Evolutionary conservation across 2,888 invertebrate species (phyloP), one percentile per base, ranked within the genome.

Genomic region (Carcina quercana): DNA sequence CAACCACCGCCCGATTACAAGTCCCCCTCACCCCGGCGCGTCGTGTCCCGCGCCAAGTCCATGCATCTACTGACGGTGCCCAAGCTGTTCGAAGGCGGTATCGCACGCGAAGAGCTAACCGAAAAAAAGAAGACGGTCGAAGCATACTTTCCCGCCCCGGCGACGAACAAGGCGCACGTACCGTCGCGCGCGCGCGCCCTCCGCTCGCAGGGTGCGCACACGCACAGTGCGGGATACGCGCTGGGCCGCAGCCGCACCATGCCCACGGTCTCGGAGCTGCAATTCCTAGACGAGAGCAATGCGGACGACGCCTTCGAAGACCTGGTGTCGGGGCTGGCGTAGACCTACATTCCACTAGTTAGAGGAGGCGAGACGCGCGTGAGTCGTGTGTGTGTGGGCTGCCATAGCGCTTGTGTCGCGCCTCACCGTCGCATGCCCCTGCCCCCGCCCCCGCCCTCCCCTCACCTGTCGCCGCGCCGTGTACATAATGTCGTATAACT

Each of bases 241-340:
- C 70, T 93, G 51, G 86, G 88, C 38, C 88, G 92, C 53, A 93
- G 92, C 69, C 88, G 89, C 57, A 93, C 93, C 20, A 87, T 93
- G 87, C 92, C 92, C 5, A 88, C 91, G 43, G 88, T 92, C 44
- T 82, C 90, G 32, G 87, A 89, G 68, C 64, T 88, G 64, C 74
- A 87, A 60, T 76, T 87, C 62, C 84, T 90, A 59, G 93, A 92
- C 72, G 93, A 92, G 71, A 89, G 86, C 74, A 93, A 94, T 78
- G 92, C 94, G 39, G 95, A 95, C 67, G 91, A 90, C 82, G 93
- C 93, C 49, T 95, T 95, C 84, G 95, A 95, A 69, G 91, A 91
- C 74, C 87, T 95, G 54, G 93, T 95, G 86, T 85, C 86, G 79
- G 85, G 71, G 73, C 79, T 83, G 63, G 73, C 79, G 59, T 80